Evolutionary conservation across 2,888 invertebrate species (phyloP).

Genomic region (Pinctada fucata): DNA sequence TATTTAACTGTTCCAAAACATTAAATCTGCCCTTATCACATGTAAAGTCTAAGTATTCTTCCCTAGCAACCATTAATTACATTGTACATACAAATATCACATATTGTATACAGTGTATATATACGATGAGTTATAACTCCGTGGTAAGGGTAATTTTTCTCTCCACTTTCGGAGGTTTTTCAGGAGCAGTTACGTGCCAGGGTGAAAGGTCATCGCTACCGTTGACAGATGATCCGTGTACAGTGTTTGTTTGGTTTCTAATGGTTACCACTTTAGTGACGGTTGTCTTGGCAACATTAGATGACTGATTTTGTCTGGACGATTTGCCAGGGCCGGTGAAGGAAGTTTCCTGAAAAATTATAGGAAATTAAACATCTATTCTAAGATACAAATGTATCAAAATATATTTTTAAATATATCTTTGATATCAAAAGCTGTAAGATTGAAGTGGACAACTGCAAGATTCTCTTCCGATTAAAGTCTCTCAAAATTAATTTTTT

Average conservation of each 20-base stretch:
- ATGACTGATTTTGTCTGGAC: slow-evolving; percentile 22
- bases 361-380: no score
- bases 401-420: no score
- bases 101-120: neutral
- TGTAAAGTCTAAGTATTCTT: no score
- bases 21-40: no score
- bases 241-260: slow-evolving; percentile 33
- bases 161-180: slow-evolving; percentile 26
- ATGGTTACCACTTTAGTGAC: slow-evolving; percentile 6
- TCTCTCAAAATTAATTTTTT: no score
- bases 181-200: slow-evolving; percentile 33
- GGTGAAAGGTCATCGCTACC: slow-evolving; percentile 36
- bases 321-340: slow-evolving; percentile 24
- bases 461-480: no score
- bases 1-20: no score
- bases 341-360: slow-evolving; percentile 27
- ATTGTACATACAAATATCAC: neutral
- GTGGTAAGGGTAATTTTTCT: slow-evolving; percentile 36
- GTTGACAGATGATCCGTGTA: slow-evolving; percentile 14
- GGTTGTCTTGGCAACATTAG: slow-evolving; percentile 24
- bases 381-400: no score
- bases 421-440: no score
- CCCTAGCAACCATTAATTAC: neutral
- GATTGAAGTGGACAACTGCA: no score
- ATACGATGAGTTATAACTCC: slow-evolving; percentile 13